These are phyloP conservation scores for Eupleurogrammus muticus DNA, from an alignment of 2,797 vertebrate species.

Conservation along the genomic window DNA sequence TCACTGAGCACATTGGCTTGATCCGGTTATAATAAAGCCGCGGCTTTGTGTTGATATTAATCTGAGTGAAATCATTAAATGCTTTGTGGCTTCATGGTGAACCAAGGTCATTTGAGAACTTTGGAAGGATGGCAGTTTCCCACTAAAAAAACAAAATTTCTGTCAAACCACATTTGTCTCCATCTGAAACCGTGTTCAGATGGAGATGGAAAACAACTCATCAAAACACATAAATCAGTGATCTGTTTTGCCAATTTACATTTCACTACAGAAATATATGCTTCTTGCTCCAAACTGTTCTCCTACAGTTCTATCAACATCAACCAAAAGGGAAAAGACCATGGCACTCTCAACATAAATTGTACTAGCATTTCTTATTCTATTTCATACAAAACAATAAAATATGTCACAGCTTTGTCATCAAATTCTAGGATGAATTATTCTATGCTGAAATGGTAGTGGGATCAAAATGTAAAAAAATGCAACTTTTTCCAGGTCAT, in stretches of 20 bases:
- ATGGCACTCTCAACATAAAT: neutral
- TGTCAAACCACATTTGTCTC: constrained; percentile 48
- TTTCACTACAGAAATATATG: constrained; percentile 37
- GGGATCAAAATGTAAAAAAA: no score
- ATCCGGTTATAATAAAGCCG: constrained; percentile 61
- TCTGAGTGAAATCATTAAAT: constrained; percentile 58
- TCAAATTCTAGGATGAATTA: constrained; percentile 6
- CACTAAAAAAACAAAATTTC: constrained; percentile 51
- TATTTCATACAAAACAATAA: constrained; percentile 19
- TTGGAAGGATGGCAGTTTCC: constrained; percentile 49
- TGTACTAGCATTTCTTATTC: constrained; percentile 15
- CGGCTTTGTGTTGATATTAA: constrained; percentile 62
- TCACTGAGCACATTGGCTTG: constrained; percentile 43
- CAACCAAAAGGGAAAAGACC: constrained; percentile 20
- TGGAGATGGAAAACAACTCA: constrained; percentile 59
- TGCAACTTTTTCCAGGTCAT: no score
- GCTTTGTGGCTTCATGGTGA: constrained; percentile 46
- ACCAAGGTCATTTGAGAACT: constrained; percentile 53
- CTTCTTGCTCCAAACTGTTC: constrained; percentile 40
- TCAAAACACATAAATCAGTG: constrained; percentile 69
- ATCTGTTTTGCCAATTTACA: constrained; percentile 47
- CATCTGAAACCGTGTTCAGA: constrained; percentile 49
- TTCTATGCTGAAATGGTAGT: no score
- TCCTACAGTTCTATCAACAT: constrained; percentile 37
- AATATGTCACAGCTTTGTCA: neutral